These are phyloP conservation scores for Aphaenogaster ashmeadi DNA, from an alignment of 1,140 invertebrate genomes.

Conservation along the genomic window DNA sequence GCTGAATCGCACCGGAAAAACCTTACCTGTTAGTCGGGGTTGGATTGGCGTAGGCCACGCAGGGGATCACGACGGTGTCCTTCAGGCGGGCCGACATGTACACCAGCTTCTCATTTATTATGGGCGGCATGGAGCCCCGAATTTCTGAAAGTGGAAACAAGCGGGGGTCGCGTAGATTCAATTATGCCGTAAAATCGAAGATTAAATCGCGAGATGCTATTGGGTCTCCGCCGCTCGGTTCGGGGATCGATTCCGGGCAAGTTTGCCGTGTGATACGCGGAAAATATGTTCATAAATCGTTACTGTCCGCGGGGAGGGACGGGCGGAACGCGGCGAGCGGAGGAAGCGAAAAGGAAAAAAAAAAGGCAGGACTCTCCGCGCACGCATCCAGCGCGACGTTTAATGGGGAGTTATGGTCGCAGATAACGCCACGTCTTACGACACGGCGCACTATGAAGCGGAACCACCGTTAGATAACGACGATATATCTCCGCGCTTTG, in stretches of 20 bases:
- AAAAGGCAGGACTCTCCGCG: constrained; percentile 34
- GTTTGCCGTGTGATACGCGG: constrained; percentile 83
- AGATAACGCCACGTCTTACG: constrained; percentile 68
- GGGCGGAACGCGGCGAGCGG: not conserved
- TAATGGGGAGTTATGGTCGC: constrained; percentile 83
- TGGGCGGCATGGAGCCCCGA: constrained; percentile 87
- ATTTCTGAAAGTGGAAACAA: constrained; percentile 83
- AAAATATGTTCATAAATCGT: constrained; percentile 86
- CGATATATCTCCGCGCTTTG: constrained; percentile 60
- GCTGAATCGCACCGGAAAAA: not conserved
- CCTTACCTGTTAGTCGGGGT: constrained; percentile 88
- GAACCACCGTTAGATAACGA: constrained; percentile 62
- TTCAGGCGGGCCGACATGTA: constrained; percentile 87
- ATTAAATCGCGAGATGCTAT: constrained; percentile 23
- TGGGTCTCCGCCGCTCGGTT: not conserved
- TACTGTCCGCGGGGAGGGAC: constrained; percentile 64
- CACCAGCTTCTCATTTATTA: constrained; percentile 87
- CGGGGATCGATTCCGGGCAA: constrained; percentile 80
- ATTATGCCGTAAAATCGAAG: constrained; percentile 37
- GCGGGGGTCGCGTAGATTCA: not conserved
- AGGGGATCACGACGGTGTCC: constrained; percentile 89
- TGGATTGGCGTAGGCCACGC: constrained; percentile 90
- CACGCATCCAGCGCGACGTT: constrained; percentile 74
- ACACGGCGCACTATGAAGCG: constrained; percentile 61
- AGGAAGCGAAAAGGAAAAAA: constrained; percentile 36